A percentile compares a stretch with the other conserved stretches of the same genome.
These are phyloP conservation scores for Saturnia pavonia DNA, from an alignment of 2,888 invertebrate genomes.

Conservation along the genomic window DNA sequence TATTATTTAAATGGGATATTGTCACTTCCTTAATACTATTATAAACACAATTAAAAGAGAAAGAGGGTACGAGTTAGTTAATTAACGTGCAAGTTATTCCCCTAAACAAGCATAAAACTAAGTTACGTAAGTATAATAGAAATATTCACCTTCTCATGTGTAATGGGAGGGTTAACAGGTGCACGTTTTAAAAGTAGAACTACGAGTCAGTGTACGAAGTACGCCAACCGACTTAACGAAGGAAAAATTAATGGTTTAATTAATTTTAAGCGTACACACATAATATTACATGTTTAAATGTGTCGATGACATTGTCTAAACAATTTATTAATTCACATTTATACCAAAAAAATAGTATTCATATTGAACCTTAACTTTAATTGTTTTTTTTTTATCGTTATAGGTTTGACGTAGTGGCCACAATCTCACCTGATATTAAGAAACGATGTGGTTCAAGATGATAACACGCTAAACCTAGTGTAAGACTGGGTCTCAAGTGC, in stretches of 20 bases:
- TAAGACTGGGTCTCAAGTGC: too few relatives aligned
- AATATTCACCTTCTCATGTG: slow-evolving; percentile 9
- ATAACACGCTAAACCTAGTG: too few relatives aligned
- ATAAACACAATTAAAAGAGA: neutral
- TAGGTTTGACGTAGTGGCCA: too few relatives aligned
- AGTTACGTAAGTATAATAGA: slow-evolving; percentile 4
- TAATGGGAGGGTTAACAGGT: slow-evolving; percentile 10
- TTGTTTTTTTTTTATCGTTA: too few relatives aligned
- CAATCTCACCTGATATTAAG: too few relatives aligned
- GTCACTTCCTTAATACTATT: slow-evolving; percentile 1
- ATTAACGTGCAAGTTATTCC: slow-evolving; percentile 5
- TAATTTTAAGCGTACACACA: neutral
- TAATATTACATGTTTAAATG: neutral
- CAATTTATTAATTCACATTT: neutral
- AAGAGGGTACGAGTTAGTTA: slow-evolving; percentile 9
- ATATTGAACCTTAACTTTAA: too few relatives aligned
- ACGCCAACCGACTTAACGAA: slow-evolving; percentile 2
- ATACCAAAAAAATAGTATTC: neutral
- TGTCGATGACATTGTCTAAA: neutral
- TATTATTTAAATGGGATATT: neutral
- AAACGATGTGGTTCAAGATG: too few relatives aligned
- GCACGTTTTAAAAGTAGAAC: slow-evolving; percentile 11
- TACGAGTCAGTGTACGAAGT: neutral
- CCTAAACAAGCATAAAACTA: slow-evolving; percentile 13
- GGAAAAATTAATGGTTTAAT: slow-evolving; percentile 5